Base-by-base conservation (phyloP, 1,140 invertebrate species). In the Ceratosolen solmsi region DNA sequence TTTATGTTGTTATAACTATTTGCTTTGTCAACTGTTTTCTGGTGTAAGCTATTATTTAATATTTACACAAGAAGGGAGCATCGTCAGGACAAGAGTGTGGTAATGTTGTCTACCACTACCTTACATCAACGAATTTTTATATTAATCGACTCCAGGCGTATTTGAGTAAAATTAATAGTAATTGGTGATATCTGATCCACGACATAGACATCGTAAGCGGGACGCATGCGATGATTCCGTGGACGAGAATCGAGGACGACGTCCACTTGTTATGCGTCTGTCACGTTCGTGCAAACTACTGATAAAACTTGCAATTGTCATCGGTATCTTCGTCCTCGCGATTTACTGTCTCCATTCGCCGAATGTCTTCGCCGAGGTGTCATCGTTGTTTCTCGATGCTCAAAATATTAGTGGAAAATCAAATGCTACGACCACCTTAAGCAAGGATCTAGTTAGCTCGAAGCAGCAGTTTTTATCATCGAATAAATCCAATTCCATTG, bases 381-480 rank as follows among this genome's bases (percentile, higher is more conserved):
- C 63, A 5, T 65, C 33, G 4, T 38, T 27, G 15, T 15, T 75
- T 27, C 41, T 38, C 30, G 60, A 13, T 51, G 60, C 63, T 0
- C 83, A 81, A 33, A 82, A 84, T 83, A 82, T 56, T 80, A 84
- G 46, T 75, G 71, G 83, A 22, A 84, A 58, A 33, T 15, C 70
- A 22, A 79, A 71, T 49, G 49, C 77, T 79, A 54, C 82, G 65
- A 54, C 81, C 81, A 7, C 82, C 81, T 20, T 82, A 78, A 58
- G n/a, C 22, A 51, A 46, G 36, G 15, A 56, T 20, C 17, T 33
- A 54, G 0, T 36, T 38, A 4, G 15, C 27, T 22, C 27, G 20
- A 46, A 72, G 75, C 38, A 54, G 36, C 33, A 56, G 46, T 20
- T 22, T 49, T 74, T 75, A 56, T 1, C 77, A 25, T 75, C 11